Evolutionary conservation across 2,113 vertebrate species (phyloP), one percentile per base, ranked within the genome.

Genomic region (Hippocampus zosterae): DNA sequence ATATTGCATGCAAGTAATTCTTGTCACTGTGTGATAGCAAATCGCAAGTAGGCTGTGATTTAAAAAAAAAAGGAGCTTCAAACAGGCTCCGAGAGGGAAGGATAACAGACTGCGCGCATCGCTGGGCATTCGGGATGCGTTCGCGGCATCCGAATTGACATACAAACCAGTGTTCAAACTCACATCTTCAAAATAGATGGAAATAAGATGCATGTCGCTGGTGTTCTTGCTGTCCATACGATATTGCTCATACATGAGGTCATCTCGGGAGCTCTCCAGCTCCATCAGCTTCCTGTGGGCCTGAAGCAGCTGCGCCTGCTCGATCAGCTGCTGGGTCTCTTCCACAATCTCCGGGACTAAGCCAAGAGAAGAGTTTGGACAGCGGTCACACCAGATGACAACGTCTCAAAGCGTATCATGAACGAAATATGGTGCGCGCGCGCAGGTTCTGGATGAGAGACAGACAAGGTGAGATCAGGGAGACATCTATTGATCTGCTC

Each of bases 211-310:
- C 94, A 97, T 98, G 88, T 98, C 97, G 0, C 93, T 94, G 0
- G 93, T 92, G 85, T 98, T 98, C 81, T 90, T 94, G 87, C 95
- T 96, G 93, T 98, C 96, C 93, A 96, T 95, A 1, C 97, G 95
- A 75, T 96, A 97, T 83, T 99, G 97, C 83, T 98, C 97, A 0
- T 97, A 98, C 95, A 99, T 95, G 52, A 99, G 93, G 82, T 97
- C 94, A 1, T 98, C 97, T 0, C 96, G 93, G 0, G 97, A 98
- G 69, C 93, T 95, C 87, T 99, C 97, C 52, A 99, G 90, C 81
- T 98, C 97, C 94, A 98, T 98, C 66, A 99, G 91, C 52, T 94
- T 95, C 19, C 94, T 91, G 89, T 98, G 97, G 1, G 97, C 96
- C 85, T 95, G 93, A 80, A 99, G 89, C 42, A 98, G 91, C 0